Evolutionary conservation across 2,888 invertebrate species (phyloP).

Genomic region (Phragmatobia fuliginosa): DNA sequence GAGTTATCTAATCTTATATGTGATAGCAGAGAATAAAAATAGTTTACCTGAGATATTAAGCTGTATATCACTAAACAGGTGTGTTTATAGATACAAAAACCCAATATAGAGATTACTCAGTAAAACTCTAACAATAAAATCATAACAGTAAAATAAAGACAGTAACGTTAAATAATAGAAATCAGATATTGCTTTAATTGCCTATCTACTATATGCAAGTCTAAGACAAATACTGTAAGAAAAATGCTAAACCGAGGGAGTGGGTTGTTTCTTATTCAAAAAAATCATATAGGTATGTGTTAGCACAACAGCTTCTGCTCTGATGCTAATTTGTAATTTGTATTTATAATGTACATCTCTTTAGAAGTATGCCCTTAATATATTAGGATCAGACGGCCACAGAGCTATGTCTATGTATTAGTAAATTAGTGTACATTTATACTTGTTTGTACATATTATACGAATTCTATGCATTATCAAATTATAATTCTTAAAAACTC

Average conservation of each 20-base stretch:
- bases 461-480: too few relatives aligned
- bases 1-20: slow-evolving; percentile 3
- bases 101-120: not conserved
- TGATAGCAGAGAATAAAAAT: not conserved
- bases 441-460: too few relatives aligned
- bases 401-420: not conserved
- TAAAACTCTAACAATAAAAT: not conserved
- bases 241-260: not conserved
- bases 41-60: not conserved
- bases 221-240: not conserved
- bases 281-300: too few relatives aligned
- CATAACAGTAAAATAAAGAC: not conserved
- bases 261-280: not conserved
- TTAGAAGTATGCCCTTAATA: too few relatives aligned
- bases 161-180: not conserved
- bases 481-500: too few relatives aligned
- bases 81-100: not conserved
- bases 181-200: not conserved
- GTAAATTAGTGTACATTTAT: too few relatives aligned
- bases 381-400: not conserved
- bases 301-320: too few relatives aligned
- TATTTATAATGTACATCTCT: too few relatives aligned
- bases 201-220: not conserved
- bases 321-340: too few relatives aligned
- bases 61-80: not conserved